Base-by-base conservation (phyloP, 2,888 invertebrate species). In the Selenia dentaria region DNA sequence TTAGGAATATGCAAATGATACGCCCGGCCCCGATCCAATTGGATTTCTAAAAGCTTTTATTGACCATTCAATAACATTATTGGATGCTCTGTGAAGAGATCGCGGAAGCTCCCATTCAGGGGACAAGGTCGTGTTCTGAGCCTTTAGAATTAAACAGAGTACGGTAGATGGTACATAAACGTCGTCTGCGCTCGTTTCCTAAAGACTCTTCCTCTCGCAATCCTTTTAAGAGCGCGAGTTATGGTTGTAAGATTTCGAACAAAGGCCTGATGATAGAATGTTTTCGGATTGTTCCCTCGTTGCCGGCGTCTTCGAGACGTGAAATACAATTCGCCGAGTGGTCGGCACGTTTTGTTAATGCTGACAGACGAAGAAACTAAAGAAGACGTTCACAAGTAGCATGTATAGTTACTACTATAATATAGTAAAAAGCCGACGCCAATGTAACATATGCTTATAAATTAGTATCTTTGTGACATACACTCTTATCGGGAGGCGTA, bases 1-100 rank as follows among this genome's bases (percentile, higher is more conserved):
- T 82, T 79, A 79, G 78, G 78, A 74, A 74, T 79, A 86, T 85
- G 86, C 79, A 83, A 84, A 88, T 85, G 72, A 73, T 70, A 69
- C 59, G 59, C 54, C 59, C 54, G 57, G 56, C 50, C 61, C 57
- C 56, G 56, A 52, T 53, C 60, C 61, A 62, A 64, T 64, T 57
- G 38, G 55, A 48, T 56, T 57, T 67, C 62, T 67, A 70, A 76
- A 74, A 79, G 75, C 76, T 77, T 81, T 80, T 79, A 70, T 75
- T 62, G 62, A 57, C 64, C 59, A 65, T 67, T 70, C 69, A 72
- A 67, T 70, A 67, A 70, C 52, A 64, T 62, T 59, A 68, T 55
- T 60, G 55, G 61, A 63, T 57, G 62, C 60, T 55, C 57, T 59
- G 55, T 57, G 57, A 53, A 69, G 67, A 73, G 68, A 74, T 71